phyloP scores from a whole-genome alignment of 35 echinoderm and acorn worm species.

The Diadema setosum region DNA sequence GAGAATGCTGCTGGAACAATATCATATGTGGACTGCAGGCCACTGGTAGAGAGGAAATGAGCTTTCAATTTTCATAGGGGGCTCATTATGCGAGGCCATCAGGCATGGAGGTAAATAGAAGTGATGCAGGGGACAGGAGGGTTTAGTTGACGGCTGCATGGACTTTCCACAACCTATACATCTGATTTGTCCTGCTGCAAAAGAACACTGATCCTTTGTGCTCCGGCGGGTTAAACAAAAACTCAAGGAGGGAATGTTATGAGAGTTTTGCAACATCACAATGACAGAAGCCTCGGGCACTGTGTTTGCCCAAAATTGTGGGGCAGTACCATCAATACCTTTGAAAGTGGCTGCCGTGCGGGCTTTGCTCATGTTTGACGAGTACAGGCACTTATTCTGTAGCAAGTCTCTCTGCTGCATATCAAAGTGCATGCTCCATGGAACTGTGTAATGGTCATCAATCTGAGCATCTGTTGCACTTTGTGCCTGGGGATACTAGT shows the following conservation, averaged over 20 bases:
- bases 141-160: background rate
- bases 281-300: too few species aligned
- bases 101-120: background rate
- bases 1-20: too few species aligned
- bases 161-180: background rate
- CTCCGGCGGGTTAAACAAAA: background rate
- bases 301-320: background rate
- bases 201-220: too few species aligned
- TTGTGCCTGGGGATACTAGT: background rate
- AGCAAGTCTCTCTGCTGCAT: too few species aligned
- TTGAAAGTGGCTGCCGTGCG: too few species aligned
- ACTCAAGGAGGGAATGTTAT: background rate
- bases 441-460: background rate
- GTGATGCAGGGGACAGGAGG: background rate
- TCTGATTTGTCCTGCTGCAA: background rate
- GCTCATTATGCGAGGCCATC: too few species aligned
- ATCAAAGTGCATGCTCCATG: background rate
- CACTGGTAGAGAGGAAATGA: too few species aligned
- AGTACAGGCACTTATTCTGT: too few species aligned
- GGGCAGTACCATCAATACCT: background rate
- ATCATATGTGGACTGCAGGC: too few species aligned
- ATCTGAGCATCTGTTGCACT: background rate
- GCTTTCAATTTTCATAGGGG: too few species aligned
- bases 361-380: too few species aligned
- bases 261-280: background rate